Evolutionary conservation across 2,113 vertebrate genomes (phyloP), one percentile per base, ranked within the genome.

Genomic region (Megaptera novaeangliae): DNA sequence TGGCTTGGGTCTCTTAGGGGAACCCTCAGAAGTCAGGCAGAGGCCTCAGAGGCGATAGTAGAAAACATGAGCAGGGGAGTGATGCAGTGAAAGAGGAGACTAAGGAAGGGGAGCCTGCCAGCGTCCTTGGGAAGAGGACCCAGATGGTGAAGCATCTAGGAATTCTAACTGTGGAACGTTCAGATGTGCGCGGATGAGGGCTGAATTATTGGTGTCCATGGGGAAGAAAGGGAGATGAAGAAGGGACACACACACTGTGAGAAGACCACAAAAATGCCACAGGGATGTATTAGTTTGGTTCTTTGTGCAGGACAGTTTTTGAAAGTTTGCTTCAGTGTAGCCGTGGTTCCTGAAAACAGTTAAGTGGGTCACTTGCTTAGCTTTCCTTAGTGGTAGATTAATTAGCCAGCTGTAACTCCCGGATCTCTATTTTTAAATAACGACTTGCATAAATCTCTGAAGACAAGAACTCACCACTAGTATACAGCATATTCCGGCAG

Each of bases 341-440:
- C 52, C 21, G 23, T 81, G 87, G 85, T 94, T 97, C 95, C 97
- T 98, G 97, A 96, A 98, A 98, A 95, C 95, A 95, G 82, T 93
- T 96, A 98, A 97, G 80, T 97, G 97, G 98, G 98, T 98, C 98
- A 97, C 89, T 96, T 97, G 83, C 97, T 98, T 95, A 91, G 61
- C 74, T 98, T 98, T 97, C 95, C 94, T 96, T 98, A 95, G 96
- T 96, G 97, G 88, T 97, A 98, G 97, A 98, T 98, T 98, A 98
- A 98, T 98, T 98, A 98, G 97, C 97, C 98, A 97, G 97, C 98
- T 98, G 95, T 98, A 98, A 98, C 97, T 98, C 97, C 97, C 97
- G 97, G 98, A 97, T 98, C 97, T 98, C 97, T 98, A 92, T 98
- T 98, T 98, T 98, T 98, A 99, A 98, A 98, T 98, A 98, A 98